Evolutionary conservation across 1,140 invertebrate genomes (phyloP).

Genomic region (Bicyclus anynana): DNA sequence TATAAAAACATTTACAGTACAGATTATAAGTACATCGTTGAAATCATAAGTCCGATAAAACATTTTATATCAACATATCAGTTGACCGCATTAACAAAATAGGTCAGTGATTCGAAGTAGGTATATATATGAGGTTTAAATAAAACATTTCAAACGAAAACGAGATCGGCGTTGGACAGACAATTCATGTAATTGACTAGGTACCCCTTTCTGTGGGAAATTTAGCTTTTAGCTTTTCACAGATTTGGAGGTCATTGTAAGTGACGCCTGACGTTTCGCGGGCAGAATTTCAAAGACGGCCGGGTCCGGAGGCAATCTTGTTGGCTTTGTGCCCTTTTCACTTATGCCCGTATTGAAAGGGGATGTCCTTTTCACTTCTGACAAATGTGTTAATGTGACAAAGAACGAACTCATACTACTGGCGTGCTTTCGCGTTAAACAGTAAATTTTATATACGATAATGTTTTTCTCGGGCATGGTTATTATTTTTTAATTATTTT

Average conservation of each 20-base stretch:
- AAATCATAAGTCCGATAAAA: not conserved
- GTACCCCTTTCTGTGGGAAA: not conserved
- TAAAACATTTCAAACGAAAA: not conserved
- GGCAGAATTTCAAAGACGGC: not conserved
- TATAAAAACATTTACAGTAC: too few relatives aligned
- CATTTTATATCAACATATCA: not conserved
- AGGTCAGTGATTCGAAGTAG: not conserved
- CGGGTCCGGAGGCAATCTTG: conserved; percentile 18
- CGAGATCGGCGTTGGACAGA: not conserved
- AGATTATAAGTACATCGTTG: not conserved
- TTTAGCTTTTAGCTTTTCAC: conserved; percentile 1
- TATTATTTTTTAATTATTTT: too few relatives aligned
- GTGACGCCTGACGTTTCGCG: not conserved
- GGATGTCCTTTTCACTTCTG: conserved; percentile 18
- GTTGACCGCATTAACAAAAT: not conserved
- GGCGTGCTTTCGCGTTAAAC: too few relatives aligned
- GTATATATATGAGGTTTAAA: not conserved
- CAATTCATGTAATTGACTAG: not conserved
- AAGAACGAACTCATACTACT: too few relatives aligned
- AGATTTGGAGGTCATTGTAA: not conserved
- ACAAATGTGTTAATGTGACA: conserved; percentile 18
- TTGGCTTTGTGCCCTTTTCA: conserved; percentile 9
- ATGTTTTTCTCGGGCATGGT: too few relatives aligned
- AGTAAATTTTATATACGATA: too few relatives aligned
- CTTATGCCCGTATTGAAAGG: conserved; percentile 4